Percentiles rank a stretch among this genome's conserved stretches.
These are phyloP conservation scores for Martes martes DNA, from an alignment of 2,113 vertebrate genomes.

Conservation along the genomic window DNA sequence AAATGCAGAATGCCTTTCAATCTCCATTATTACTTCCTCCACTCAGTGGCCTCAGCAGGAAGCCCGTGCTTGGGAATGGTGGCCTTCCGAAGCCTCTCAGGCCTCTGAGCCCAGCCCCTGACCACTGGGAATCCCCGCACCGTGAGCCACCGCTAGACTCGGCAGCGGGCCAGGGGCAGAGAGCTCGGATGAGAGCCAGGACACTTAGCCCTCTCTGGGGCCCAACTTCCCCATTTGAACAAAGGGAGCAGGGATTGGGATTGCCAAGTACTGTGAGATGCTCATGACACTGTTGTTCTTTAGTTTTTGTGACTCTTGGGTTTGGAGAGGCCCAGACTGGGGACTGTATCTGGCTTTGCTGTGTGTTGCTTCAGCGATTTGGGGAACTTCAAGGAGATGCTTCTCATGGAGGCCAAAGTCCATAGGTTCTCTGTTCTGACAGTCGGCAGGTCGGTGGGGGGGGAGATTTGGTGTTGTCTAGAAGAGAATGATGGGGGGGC, in stretches of 20 bases:
- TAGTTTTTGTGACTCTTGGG: neutral
- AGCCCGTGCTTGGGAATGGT: constrained; percentile 71
- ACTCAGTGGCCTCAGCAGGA: constrained; percentile 81
- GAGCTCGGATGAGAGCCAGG: neutral
- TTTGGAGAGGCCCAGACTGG: neutral
- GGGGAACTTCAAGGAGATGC: neutral
- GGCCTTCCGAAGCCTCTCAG: constrained; percentile 67
- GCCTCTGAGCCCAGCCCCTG: constrained; percentile 20
- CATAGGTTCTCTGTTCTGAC: neutral
- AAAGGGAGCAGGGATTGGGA: neutral
- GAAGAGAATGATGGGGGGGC: constrained; percentile 59
- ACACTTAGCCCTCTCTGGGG: neutral
- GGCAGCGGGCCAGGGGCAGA: neutral
- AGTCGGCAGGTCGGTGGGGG: neutral
- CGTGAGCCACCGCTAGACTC: neutral
- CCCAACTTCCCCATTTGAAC: neutral
- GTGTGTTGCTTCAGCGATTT: accelerated
- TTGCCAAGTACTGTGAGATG: neutral
- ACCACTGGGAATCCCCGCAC: neutral
- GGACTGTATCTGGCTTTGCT: neutral
- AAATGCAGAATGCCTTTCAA: constrained; percentile 82
- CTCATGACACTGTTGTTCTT: neutral
- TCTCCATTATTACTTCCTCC: constrained; percentile 87
- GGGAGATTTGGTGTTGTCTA: constrained; percentile 54
- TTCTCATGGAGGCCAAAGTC: neutral